Conservation (phyloP, 2,113 vertebrate genomes). For the Triplophysa siluroides region DNA sequence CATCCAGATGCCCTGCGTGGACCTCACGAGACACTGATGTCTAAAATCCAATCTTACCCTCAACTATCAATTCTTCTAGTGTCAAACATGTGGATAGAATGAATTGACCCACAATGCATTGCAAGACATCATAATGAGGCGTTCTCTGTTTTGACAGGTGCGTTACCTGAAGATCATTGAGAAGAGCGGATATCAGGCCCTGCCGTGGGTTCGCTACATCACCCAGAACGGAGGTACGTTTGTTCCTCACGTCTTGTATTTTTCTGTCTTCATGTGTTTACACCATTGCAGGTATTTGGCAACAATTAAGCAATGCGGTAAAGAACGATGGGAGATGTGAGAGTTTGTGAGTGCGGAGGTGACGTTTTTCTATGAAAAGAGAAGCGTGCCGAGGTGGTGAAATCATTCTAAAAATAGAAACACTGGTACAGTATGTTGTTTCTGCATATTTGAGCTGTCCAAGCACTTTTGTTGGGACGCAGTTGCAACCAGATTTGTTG, state of each 20-base stretch:
- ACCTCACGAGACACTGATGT: not conserved
- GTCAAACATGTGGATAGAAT: not conserved
- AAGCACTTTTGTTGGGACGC: not conserved
- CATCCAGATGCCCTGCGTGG: not conserved
- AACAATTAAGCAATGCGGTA: constrained; percentile 70
- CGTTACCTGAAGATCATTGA: constrained; percentile 98
- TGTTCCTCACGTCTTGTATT: not conserved
- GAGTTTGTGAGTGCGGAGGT: constrained; percentile 36
- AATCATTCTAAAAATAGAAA: not conserved
- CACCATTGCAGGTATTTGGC: constrained; percentile 64
- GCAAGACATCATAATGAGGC: not conserved
- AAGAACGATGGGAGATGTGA: constrained; percentile 66
- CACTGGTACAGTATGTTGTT: constrained; percentile 57
- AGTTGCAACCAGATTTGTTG: no score
- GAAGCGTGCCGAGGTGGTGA: constrained; percentile 59
- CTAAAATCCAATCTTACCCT: no score
- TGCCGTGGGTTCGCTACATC: constrained; percentile 94
- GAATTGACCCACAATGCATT: not conserved
- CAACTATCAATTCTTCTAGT: no score
- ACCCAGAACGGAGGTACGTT: constrained; percentile 93
- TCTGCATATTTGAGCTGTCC: not conserved
- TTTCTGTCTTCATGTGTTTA: constrained; percentile 42
- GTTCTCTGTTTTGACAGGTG: constrained; percentile 69
- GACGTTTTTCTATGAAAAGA: constrained; percentile 64
- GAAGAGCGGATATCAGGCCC: constrained; percentile 92